Conservation (phyloP, 2,797 vertebrate species). For the Fringilla coelebs region DNA sequence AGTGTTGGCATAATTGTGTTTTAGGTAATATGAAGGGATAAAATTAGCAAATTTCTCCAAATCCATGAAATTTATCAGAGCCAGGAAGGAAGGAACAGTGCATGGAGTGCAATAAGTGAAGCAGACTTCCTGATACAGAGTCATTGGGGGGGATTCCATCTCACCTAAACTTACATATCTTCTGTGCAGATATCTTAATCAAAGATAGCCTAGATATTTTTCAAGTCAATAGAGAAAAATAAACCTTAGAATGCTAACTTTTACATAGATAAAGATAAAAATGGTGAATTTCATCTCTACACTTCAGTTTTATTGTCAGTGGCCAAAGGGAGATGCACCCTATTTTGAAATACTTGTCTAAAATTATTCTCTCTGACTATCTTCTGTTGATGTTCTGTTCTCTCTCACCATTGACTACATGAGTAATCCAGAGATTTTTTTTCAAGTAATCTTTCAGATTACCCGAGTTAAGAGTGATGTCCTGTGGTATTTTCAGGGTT, state of each 20-base stretch:
- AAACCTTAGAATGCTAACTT: neutral
- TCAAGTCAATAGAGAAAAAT: neutral
- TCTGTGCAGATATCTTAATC: neutral
- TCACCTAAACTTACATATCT: neutral
- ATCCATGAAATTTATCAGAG: neutral
- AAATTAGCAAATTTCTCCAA: neutral
- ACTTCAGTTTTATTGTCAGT: neutral
- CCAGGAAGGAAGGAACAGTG: neutral
- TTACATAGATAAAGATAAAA: neutral
- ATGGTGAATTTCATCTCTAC: neutral
- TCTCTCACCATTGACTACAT: neutral
- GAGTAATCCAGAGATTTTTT: neutral
- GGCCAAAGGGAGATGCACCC: accelerated
- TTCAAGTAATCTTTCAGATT: neutral
- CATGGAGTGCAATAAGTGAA: neutral
- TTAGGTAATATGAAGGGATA: neutral
- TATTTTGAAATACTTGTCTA: neutral
- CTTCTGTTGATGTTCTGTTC: neutral
- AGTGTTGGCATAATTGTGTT: neutral
- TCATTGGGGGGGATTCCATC: neutral
- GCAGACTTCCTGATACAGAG: neutral
- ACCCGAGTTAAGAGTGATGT: neutral
- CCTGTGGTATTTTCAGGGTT: neutral
- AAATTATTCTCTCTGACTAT: neutral
- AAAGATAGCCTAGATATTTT: neutral